Evolutionary conservation across 2,113 vertebrate species (phyloP).

Genomic region (Oriolus oriolus): DNA sequence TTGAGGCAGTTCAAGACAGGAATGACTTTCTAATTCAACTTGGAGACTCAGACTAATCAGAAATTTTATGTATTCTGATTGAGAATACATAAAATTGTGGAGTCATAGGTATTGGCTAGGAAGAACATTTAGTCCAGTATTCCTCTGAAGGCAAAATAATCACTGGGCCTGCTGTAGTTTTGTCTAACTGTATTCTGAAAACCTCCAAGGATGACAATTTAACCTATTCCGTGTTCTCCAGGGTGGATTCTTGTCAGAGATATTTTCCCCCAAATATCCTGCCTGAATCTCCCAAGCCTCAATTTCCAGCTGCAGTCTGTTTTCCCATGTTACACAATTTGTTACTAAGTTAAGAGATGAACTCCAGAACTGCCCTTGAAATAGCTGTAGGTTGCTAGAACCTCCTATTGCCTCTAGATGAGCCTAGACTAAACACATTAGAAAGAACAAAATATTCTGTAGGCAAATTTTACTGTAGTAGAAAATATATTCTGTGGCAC

Average conservation of each 20-base stretch:
- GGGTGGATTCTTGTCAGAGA: neutral
- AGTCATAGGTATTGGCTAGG: neutral
- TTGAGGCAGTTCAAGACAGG: neutral
- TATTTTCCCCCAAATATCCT: neutral
- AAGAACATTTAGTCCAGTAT: neutral
- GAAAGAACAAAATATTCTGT: neutral
- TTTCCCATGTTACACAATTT: neutral
- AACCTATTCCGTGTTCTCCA: neutral
- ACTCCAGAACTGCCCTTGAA: neutral
- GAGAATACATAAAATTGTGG: neutral
- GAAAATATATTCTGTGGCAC: neutral
- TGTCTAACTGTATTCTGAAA: neutral
- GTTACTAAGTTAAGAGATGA: neutral
- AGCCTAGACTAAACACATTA: neutral
- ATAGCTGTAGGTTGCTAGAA: neutral
- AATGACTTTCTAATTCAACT: neutral
- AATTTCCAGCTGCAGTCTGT: neutral
- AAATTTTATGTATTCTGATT: neutral
- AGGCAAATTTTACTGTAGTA: neutral
- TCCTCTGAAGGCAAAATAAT: neutral
- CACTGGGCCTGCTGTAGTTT: neutral
- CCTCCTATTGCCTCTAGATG: neutral
- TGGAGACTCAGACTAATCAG: neutral
- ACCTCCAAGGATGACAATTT: neutral
- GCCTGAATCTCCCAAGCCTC: neutral